Conservation (phyloP, 2,888 invertebrate species). For the Aphelenchoides bicaudatus region DNA sequence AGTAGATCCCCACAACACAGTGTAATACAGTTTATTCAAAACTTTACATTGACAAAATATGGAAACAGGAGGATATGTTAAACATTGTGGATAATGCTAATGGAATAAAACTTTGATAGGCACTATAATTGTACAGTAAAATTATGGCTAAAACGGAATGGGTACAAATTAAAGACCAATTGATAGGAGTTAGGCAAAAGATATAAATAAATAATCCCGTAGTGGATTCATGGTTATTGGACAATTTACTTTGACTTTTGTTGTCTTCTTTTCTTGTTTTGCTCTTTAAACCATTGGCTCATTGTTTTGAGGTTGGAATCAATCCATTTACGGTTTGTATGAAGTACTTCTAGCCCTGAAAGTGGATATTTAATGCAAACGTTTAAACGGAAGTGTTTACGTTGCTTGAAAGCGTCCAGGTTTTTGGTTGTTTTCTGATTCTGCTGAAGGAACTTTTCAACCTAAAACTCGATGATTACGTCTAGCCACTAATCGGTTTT, state of each 20-base stretch:
- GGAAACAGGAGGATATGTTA: no score
- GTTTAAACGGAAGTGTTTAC: no score
- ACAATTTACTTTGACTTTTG: constrained; percentile 1
- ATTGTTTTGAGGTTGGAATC: constrained; percentile 41
- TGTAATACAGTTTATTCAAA: no score
- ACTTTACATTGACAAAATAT: no score
- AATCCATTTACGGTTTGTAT: constrained; percentile 44
- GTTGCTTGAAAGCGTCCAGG: constrained; percentile 39
- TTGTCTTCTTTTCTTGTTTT: constrained; percentile 17
- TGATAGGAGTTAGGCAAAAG: background rate
- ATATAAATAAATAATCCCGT: no score
- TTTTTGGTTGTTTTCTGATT: constrained; percentile 36
- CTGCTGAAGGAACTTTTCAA: constrained; percentile 41
- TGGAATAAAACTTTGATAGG: no score
- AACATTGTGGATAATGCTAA: no score
- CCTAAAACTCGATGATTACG: constrained; percentile 22
- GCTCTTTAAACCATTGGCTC: constrained; percentile 37
- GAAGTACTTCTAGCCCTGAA: constrained; percentile 43
- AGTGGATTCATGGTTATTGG: no score
- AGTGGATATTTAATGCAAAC: no score
- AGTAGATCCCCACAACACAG: no score
- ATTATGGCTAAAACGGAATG: background rate
- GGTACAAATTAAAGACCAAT: background rate
- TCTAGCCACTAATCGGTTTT: background rate
- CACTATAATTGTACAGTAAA: no score